Evolutionary conservation across 1,140 invertebrate species (phyloP), one percentile per base, ranked within the genome.

Genomic region (Drosophila kepulauana): DNA sequence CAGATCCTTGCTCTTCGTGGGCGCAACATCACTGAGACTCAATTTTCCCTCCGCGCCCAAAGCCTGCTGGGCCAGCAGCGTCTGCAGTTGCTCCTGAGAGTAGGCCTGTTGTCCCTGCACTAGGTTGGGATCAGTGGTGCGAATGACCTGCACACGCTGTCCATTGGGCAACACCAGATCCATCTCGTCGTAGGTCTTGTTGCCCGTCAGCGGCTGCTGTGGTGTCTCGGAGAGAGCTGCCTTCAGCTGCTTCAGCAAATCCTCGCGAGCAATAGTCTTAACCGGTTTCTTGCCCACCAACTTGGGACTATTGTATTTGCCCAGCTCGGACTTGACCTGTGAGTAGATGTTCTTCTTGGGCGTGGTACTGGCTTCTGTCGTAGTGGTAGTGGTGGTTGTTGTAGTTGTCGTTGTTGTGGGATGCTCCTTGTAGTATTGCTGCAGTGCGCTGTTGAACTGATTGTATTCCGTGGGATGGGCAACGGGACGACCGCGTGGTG

Each of bases 161-260:
- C 96, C 96, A 81, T 96, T 96, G 1, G 95, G 94, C 30, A 96
- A 82, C 30, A 95, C 94, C 33, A 97, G 94, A 91, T 96, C 96
- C 52, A 96, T 94, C 1, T 96, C 96, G 2, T 95, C 94, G 38
- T 96, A 95, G 74, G 96, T 96, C 86, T 94, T 95, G 20, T 93
- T 94, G n/a, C 94, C 93, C 0, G 57, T 72, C 25, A 93, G 93
- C 33, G 95, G 94, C 69, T 95, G 94, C 72, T 94, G 93, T 0
- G 94, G 94, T 30, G 94, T 94, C 91, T 96, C 95, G 1, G 95
- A 94, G 15, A 96, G 92, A 1, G 96, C 96, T 10, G 95, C 93
- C 87, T 96, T 96, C 7, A 96, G 81, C 79, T 96, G 96, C 71
- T 95, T 96, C 20, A 96, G 81, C 16, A 96, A 93, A 67, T 96